A percentile compares a stretch with the other conserved stretches of the same genome.
phyloP scores from a whole-genome alignment of 2,888 invertebrate genomes.

The Latrodectus hesperus region DNA sequence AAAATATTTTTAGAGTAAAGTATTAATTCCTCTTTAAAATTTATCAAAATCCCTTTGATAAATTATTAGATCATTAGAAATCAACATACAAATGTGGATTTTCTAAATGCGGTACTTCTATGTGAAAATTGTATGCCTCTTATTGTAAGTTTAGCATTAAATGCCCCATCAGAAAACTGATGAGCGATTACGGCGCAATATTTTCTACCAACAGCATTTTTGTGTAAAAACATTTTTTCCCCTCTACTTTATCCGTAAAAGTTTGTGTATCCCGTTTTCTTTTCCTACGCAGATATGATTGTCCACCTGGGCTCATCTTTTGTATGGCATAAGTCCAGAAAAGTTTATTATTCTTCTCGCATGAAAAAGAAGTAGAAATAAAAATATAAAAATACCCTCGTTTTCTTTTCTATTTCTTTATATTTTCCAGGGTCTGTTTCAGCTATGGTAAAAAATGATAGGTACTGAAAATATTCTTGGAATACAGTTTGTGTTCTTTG shows the following conservation, averaged over 20 bases:
- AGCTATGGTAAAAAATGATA: constrained; percentile 13
- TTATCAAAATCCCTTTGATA: no score
- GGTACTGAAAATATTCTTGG: constrained; percentile 3
- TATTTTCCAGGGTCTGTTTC: constrained; percentile 38
- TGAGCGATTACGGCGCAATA: constrained; percentile 27
- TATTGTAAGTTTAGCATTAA: constrained; percentile 4
- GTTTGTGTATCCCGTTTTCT: constrained; percentile 15
- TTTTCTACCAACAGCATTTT: constrained; percentile 1
- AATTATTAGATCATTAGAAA: no score
- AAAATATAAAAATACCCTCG: neutral
- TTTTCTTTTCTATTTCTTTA: constrained; percentile 31
- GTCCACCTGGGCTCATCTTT: constrained; percentile 46
- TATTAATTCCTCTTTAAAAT: no score
- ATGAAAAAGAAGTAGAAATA: constrained; percentile 10
- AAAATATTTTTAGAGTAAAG: no score
- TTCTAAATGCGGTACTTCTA: no score
- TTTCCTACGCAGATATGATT: constrained; percentile 48
- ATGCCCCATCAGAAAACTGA: constrained; percentile 11
- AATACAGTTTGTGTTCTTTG: neutral
- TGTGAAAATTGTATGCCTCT: neutral
- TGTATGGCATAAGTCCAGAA: constrained; percentile 44
- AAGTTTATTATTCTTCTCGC: constrained; percentile 32
- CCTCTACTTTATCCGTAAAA: constrained; percentile 27
- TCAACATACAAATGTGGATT: no score
- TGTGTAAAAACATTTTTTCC: constrained; percentile 20